A percentile compares a stretch with the other conserved stretches of the same genome.
Conservation (phyloP, 1,140 invertebrate genomes). For the Aethina tumida region DNA sequence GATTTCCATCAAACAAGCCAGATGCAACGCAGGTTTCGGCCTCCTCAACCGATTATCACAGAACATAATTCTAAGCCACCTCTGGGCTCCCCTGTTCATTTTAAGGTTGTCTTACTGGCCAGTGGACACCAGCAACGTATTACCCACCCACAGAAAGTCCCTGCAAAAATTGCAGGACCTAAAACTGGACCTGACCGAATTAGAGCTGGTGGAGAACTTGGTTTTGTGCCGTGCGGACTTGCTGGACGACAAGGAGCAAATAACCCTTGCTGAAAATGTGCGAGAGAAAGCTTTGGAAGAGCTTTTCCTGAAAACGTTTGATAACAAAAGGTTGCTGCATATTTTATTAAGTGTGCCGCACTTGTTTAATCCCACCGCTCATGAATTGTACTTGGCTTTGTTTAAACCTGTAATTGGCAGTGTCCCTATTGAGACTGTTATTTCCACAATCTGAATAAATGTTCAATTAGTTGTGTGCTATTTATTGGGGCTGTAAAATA, state of each 20-base stretch:
- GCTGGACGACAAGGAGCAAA: constrained; percentile 18
- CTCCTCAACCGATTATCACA: constrained; percentile 37
- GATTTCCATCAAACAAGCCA: constrained; percentile 38
- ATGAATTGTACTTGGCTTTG: constrained; percentile 20
- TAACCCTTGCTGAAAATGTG: constrained; percentile 16
- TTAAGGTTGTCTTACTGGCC: constrained; percentile 51
- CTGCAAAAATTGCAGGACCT: constrained; percentile 33
- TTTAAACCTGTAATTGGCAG: constrained; percentile 34
- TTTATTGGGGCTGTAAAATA: background rate
- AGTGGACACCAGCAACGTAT: constrained; percentile 29
- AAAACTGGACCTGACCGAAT: constrained; percentile 44
- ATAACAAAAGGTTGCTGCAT: constrained; percentile 26
- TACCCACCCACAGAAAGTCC: constrained; percentile 20
- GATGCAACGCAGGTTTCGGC: constrained; percentile 40
- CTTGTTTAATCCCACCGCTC: constrained; percentile 21
- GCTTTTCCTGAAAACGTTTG: constrained; percentile 19
- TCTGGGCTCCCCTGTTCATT: constrained; percentile 46
- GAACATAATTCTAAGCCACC: constrained; percentile 39
- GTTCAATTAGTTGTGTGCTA: background rate
- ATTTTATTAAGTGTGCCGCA: constrained; percentile 25
- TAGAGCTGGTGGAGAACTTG: constrained; percentile 52
- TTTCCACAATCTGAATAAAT: constrained; percentile 29
- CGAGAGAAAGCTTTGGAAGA: constrained; percentile 21
- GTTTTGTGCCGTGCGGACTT: constrained; percentile 47
- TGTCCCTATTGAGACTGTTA: constrained; percentile 32